These are phyloP conservation scores for Monopterus albus DNA, from an alignment of 2,113 vertebrate genomes.

Conservation along the genomic window DNA sequence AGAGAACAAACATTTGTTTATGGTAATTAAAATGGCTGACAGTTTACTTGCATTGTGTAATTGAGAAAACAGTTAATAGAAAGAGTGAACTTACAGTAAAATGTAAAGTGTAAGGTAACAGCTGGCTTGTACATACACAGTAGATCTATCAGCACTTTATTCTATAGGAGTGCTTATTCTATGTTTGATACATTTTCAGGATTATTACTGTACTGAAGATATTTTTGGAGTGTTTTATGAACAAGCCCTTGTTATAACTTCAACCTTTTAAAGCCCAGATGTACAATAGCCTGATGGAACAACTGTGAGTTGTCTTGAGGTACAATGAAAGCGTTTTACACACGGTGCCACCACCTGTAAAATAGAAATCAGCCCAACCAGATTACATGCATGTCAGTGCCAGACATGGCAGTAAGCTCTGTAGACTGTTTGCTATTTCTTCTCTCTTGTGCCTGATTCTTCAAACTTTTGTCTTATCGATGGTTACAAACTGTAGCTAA, in stretches of 20 bases:
- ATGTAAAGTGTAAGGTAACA: slow-evolving; percentile 30
- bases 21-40: slow-evolving; percentile 18
- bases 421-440: slow-evolving; percentile 68
- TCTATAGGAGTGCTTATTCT: slow-evolving; percentile 41
- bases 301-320: slow-evolving; percentile 59
- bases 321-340: slow-evolving; percentile 27
- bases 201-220: slow-evolving; percentile 41
- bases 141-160: slow-evolving; percentile 51
- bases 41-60: background rate
- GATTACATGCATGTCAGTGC: slow-evolving; percentile 76
- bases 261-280: slow-evolving; percentile 14
- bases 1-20: slow-evolving; percentile 19
- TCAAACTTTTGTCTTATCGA: slow-evolving; percentile 54
- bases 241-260: slow-evolving; percentile 48
- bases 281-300: slow-evolving; percentile 33
- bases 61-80: background rate
- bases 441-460: slow-evolving; percentile 74
- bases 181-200: slow-evolving; percentile 60
- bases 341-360: slow-evolving; percentile 55
- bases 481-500: slow-evolving; percentile 66
- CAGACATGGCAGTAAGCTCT: slow-evolving; percentile 66
- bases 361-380: slow-evolving; percentile 58
- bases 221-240: slow-evolving; percentile 60
- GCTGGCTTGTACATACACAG: slow-evolving; percentile 42
- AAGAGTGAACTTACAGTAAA: slow-evolving; percentile 30